Evolutionary conservation across 2,113 vertebrate species (phyloP), one percentile per base, ranked within the genome.

Genomic region (Spermophilus dauricus): DNA sequence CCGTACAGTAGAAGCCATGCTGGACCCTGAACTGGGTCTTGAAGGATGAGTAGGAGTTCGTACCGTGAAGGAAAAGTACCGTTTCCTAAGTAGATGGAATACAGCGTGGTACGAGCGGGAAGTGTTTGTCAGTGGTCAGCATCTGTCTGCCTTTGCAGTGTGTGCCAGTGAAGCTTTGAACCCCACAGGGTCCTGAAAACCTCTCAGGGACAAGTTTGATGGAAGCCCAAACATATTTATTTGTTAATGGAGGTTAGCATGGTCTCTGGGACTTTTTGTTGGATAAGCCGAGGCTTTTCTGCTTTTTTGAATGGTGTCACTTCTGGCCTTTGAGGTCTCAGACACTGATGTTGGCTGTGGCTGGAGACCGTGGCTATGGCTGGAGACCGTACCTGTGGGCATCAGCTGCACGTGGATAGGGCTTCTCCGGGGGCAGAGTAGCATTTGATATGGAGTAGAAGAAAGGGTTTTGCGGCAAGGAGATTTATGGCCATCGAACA

Each of bases 1-100:
- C 26, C 67, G 2, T 0, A 4, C 61, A 13, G 1, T 4, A 30
- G 45, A 56, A 32, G 39, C 10, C n/a, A 28, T 28, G 37, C 48
- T 11, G 37, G 56, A 58, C 56, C 20, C 22, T 58, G 78, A 56
- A 18, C 22, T 72, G 39, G 78, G 58, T 73, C 17, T 78, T 78
- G 90, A 85, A 88, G 82, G 51, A 42, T 70, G 78, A 51, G 13
- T 69, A 56, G 78, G 73, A 61, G 91, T 96, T 88, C 14, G 0
- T 17, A 5, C 80, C 4, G 4, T 30, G 28, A 63, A 63, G 10
- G 61, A 63, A 63, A 9, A 63, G 4, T 17, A 30, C 77, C n/a
- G 5, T 81, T 67, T 88, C 63, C 39, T 26, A 8, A 32, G 70
- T 34, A 28, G 83, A 16, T 1, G 18, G 53, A 37, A 12, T n/a